Base-by-base conservation (phyloP, 2,113 vertebrate genomes). In the Hypanus sabinus region DNA sequence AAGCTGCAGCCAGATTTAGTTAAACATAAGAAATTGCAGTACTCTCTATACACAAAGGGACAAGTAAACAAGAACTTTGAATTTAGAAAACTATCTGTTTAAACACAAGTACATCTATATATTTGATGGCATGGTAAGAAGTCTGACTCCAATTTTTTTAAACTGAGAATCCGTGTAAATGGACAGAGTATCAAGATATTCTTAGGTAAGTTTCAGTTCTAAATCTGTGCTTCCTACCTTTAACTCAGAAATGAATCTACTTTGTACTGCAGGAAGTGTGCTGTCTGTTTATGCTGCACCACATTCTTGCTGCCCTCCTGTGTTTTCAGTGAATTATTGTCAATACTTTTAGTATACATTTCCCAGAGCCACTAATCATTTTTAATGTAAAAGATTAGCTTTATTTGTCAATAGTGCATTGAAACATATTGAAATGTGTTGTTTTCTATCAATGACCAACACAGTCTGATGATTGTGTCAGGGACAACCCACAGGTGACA, bases 281-380 rank as follows among this genome's bases (percentile, higher is more conserved):
- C 79, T 38, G 38, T 81, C 36, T 70, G 70, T 70, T 92, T 92
- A 71, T 33, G 70, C 90, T 92, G 65, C 68, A 92, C 90, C 33
- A 92, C 22, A 71, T 92, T 65, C 83, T 33, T 92, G 65, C 90
- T 92, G 90, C 90, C 90, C 90, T 92, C 90, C 5, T 92, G 90
- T 71, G 90, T 92, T 92, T 92, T 92, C 90, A 92, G 88, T 10
- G 90, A 92, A 92, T 92, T 38, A 70, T 65, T 92, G 33, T 65
- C 88, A 92, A 65, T 92, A 20, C 24, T 71, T 92, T 70, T 24
- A 38, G 62, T 70, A 3, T 36, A 38, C 20, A 38, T 62, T 8
- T 92, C 33, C 62, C 33, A 38, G 88, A 68, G 33, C 71, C 38
- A 73, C 7, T 33, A 3, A 71, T 92, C 22, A 22, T 71, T 71